These are phyloP conservation scores for Parotia lawesii DNA, from an alignment of 2,113 vertebrate species.

Conservation along the genomic window DNA sequence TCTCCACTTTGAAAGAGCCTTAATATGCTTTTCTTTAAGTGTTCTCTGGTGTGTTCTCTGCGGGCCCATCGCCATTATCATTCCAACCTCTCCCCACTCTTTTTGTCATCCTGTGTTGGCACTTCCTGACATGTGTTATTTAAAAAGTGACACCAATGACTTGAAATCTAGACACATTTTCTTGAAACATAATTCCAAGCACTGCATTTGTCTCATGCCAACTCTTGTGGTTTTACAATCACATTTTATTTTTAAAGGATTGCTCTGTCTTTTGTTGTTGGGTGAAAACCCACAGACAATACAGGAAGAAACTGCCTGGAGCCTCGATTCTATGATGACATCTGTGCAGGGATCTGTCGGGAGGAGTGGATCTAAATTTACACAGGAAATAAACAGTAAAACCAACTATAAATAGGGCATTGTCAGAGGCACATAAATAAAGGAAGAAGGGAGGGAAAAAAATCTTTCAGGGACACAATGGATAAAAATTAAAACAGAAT, in stretches of 20 bases:
- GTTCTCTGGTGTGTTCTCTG: conserved; percentile 61
- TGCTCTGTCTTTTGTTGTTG: conserved; percentile 62
- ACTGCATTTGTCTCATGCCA: conserved; percentile 51
- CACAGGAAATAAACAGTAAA: conserved; percentile 55
- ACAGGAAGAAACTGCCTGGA: conserved; percentile 45
- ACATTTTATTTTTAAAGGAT: conserved; percentile 55
- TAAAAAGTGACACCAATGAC: conserved; percentile 63
- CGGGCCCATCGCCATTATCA: conserved; percentile 64
- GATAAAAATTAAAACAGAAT: not conserved
- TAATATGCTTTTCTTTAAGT: conserved; percentile 65
- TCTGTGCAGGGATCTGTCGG: conserved; percentile 46
- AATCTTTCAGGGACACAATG: not conserved
- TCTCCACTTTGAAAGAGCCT: conserved; percentile 62
- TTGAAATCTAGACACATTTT: conserved; percentile 68
- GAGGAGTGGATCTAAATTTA: conserved; percentile 51
- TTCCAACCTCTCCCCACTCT: conserved; percentile 63
- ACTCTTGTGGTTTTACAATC: conserved; percentile 47
- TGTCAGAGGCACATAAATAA: conserved; percentile 29
- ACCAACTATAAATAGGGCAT: conserved; percentile 44
- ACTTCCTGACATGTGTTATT: conserved; percentile 68
- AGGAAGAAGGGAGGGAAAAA: not conserved
- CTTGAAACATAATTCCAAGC: conserved; percentile 54
- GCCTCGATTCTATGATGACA: conserved; percentile 48
- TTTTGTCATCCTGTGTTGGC: conserved; percentile 66
- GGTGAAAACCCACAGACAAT: conserved; percentile 62